These are phyloP conservation scores for Tragelaphus strepsiceros DNA, from an alignment of 2,113 vertebrate species.

Conservation along the genomic window DNA sequence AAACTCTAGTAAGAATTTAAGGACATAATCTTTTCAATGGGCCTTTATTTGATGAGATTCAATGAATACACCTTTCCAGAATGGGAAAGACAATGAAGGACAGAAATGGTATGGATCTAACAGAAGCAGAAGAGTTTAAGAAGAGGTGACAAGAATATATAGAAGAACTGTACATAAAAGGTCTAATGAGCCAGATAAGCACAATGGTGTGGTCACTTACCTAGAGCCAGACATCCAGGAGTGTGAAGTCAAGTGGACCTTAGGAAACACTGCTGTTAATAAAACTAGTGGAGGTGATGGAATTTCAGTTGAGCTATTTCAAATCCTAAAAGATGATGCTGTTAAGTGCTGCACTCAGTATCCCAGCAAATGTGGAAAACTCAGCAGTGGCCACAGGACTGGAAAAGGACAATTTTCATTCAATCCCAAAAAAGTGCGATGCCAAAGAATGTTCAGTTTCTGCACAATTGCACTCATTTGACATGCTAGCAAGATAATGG, in stretches of 20 bases:
- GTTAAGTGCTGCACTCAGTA: not conserved
- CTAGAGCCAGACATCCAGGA: not conserved
- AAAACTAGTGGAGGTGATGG: not conserved
- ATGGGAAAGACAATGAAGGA: not conserved
- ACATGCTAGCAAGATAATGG: not conserved
- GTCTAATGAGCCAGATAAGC: not conserved
- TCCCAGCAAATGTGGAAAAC: not conserved
- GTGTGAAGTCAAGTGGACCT: not conserved
- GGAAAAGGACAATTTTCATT: not conserved
- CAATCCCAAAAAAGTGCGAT: not conserved
- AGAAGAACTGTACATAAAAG: not conserved
- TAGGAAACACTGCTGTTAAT: not conserved
- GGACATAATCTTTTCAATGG: not conserved
- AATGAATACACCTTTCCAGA: not conserved
- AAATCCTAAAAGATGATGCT: not conserved
- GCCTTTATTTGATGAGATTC: conserved; percentile 15
- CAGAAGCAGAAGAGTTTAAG: not conserved
- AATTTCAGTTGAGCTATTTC: not conserved
- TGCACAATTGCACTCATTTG: not conserved
- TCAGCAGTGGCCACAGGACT: not conserved
- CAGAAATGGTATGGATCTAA: not conserved
- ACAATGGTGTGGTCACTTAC: not conserved
- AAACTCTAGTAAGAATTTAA: not conserved
- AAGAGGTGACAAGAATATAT: not conserved
- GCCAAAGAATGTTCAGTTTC: not conserved